Base-by-base conservation (phyloP, 2,888 invertebrate genomes). In the Onthophagus sagittarius region DNA sequence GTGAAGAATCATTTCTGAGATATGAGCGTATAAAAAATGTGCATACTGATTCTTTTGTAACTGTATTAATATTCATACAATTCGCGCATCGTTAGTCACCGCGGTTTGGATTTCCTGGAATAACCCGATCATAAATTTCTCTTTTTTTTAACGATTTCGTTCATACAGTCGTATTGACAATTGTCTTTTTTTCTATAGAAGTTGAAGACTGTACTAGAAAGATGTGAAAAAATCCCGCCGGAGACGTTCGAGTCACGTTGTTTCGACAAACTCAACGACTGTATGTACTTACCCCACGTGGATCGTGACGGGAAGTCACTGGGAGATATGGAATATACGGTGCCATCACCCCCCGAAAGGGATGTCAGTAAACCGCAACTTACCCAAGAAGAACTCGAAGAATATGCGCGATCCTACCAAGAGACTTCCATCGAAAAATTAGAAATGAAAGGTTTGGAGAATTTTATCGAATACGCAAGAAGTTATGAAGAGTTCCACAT, bases 271-370 rank as follows among this genome's bases (percentile, higher is more conserved):
- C 76, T 83, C 76, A 85, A 85, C 80, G 85, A 87, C 77, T 85
- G 86, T 77, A 80, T 87, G 71, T 86, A 86, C 79, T 86, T 89
- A 82, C 88, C 89, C 73, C 88, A 88, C 78, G 87, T 89, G 75
- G 90, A 91, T 82, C 88, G 90, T 79, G 90, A 91, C 80, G 90
- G 91, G 63, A 90, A 89, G 82, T 82, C 86, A 23, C 82, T 89
- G 70, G 90, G 90, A 71, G 91, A 91, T 79, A 84, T 85, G 77
- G 91, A 92, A 79, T 92, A 91, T 84, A 88, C 87, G 80, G 90
- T 90, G 73, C 91, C 92, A 62, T 92, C 92, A 15, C 92, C 92
- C 13, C 92, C 92, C 0, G 92, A 92, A 84, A 84, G 92, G 75
- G 92, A 92, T 73, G 83, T 87, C 74, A 73, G 13, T 65, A 75